Evolutionary conservation across 2,797 vertebrate species (phyloP).

Genomic region (Melopsittacus undulatus): DNA sequence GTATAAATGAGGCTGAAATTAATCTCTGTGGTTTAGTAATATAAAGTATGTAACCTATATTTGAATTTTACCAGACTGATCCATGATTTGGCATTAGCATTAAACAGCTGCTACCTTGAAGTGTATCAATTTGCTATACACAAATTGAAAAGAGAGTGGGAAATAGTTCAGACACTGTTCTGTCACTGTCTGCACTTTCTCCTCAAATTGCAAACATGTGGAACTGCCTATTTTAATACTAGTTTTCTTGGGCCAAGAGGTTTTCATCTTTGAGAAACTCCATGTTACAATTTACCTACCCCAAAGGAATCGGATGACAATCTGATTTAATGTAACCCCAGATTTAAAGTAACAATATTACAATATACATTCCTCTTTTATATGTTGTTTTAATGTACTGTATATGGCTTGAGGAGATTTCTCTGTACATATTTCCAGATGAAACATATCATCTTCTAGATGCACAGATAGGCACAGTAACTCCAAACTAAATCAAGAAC

Average conservation of each 20-base stretch:
- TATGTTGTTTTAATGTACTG: slow-evolving; percentile 59
- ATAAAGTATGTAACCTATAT: slow-evolving; percentile 15
- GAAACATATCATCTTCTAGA: slow-evolving; percentile 66
- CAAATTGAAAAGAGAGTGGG: slow-evolving; percentile 44
- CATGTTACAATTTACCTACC: slow-evolving; percentile 59
- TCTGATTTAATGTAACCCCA: slow-evolving; percentile 60
- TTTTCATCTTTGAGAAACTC: slow-evolving; percentile 73
- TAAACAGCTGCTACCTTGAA: slow-evolving; percentile 73
- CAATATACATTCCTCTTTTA: slow-evolving; percentile 45
- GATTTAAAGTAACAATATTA: slow-evolving; percentile 57
- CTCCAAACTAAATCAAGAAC: slow-evolving; percentile 49
- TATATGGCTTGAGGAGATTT: slow-evolving; percentile 46
- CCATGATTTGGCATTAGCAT: slow-evolving; percentile 69
- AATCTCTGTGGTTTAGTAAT: slow-evolving; percentile 8
- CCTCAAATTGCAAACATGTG: slow-evolving; percentile 75
- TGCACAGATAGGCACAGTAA: slow-evolving; percentile 53
- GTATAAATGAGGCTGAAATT: slow-evolving; percentile 4
- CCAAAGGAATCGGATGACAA: slow-evolving; percentile 52
- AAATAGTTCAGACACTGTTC: slow-evolving; percentile 65
- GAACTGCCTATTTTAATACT: slow-evolving; percentile 55
- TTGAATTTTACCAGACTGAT: slow-evolving; percentile 43
- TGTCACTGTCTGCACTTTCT: slow-evolving; percentile 67
- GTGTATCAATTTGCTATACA: slow-evolving; percentile 71
- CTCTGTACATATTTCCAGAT: slow-evolving; percentile 63
- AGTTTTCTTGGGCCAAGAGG: slow-evolving; percentile 58